Conservation (phyloP, 1,140 invertebrate species). For the Cataglyphis hispanica region DNA sequence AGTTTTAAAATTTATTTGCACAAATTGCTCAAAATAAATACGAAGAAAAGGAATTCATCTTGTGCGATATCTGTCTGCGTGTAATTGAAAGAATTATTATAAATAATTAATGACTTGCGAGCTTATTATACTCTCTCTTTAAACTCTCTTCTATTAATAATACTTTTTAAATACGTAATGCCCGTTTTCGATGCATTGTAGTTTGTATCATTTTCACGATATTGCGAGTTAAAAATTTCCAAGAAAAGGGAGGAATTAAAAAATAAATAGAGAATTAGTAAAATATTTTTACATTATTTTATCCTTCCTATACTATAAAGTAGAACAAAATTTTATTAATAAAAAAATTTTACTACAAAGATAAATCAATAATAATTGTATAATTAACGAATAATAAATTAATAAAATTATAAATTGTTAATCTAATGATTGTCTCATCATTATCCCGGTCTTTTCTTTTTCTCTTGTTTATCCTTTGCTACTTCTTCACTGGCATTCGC, state of each 20-base stretch:
- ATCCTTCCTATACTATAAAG: not conserved
- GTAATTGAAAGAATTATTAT: not conserved
- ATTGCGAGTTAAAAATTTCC: not conserved
- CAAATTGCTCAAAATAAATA: not conserved
- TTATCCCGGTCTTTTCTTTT: too few relatives aligned
- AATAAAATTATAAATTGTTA: too few relatives aligned
- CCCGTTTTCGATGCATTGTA: not conserved
- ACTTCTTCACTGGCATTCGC: too few relatives aligned
- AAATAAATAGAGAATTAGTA: not conserved
- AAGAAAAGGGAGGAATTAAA: not conserved
- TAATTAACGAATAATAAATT: too few relatives aligned
- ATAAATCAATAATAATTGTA: too few relatives aligned
- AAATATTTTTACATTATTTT: constrained; percentile 14
- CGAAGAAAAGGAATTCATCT: not conserved
- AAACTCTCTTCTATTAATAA: not conserved
- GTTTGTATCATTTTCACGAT: not conserved
- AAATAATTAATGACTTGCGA: not conserved
- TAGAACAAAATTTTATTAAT: not conserved
- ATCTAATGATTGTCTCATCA: too few relatives aligned
- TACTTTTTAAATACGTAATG: not conserved
- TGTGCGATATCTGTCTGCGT: not conserved
- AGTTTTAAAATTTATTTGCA: not conserved
- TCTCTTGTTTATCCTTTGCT: too few relatives aligned
- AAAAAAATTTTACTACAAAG: not conserved
- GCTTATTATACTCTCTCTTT: not conserved